Conservation (phyloP, 2,113 vertebrate genomes). For the Miniopterus natalensis region DNA sequence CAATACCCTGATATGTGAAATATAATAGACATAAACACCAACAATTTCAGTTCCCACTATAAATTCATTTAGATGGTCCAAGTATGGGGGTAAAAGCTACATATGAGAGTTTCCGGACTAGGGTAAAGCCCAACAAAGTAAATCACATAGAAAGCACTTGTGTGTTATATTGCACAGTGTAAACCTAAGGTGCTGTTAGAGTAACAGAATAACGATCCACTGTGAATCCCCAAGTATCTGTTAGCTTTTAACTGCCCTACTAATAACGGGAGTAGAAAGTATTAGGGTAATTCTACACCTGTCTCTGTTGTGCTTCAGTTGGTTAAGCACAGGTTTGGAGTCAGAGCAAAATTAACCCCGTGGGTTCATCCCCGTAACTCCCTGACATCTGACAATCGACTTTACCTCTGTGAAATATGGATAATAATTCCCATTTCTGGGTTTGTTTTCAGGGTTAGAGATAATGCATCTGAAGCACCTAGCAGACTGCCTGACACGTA, state of each 20-base stretch:
- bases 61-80: not conserved
- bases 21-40: not conserved
- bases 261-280: conserved; percentile 49
- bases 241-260: conserved; percentile 65
- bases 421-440: conserved; percentile 50
- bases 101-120: not conserved
- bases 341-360: not conserved
- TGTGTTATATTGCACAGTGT: not conserved
- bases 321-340: not conserved
- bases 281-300: conserved; percentile 51
- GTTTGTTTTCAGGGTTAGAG: conserved; percentile 56
- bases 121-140: not conserved
- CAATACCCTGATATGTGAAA: not conserved
- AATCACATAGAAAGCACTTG: not conserved
- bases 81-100: fast-evolving
- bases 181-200: conserved; percentile 45
- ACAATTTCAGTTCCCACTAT: not conserved
- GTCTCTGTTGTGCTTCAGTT: not conserved
- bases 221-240: not conserved
- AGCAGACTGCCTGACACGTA: not conserved
- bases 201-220: conserved; percentile 57
- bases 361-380: not conserved
- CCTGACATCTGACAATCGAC: not conserved
- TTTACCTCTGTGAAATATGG: not conserved
- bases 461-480: conserved; percentile 46